Conservation (phyloP, 2,113 vertebrate genomes). For the Pseudopodoces humilis region DNA sequence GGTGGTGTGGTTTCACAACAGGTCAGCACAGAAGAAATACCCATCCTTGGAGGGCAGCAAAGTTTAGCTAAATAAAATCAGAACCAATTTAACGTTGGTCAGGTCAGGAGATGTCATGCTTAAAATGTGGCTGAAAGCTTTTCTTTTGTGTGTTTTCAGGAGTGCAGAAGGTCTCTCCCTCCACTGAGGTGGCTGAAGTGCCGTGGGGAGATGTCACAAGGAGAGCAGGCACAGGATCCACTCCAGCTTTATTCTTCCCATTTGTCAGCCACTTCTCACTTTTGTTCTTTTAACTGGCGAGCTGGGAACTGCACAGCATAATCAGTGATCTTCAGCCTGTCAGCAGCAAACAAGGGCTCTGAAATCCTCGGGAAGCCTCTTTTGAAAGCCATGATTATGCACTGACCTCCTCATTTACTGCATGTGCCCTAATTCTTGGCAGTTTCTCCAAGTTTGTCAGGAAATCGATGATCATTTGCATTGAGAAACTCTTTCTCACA, state of each 20-base stretch:
- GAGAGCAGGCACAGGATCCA: background rate
- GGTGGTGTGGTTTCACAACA: background rate
- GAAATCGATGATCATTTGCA: conserved; percentile 30
- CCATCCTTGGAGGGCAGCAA: background rate
- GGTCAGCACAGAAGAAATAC: background rate
- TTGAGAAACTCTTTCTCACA: background rate
- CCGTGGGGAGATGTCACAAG: background rate
- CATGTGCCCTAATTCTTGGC: background rate
- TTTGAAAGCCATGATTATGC: conserved; percentile 5
- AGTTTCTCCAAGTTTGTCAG: background rate
- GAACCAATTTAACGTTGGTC: fast-evolving
- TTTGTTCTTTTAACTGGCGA: background rate
- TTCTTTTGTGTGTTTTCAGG: background rate
- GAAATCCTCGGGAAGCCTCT: conserved; percentile 11
- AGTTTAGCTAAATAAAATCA: background rate
- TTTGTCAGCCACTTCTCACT: background rate
- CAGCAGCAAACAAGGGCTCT: conserved; percentile 5
- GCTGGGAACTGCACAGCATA: background rate
- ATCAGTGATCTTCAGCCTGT: background rate
- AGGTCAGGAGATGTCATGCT: background rate
- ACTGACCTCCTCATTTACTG: conserved; percentile 33
- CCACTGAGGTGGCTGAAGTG: background rate
- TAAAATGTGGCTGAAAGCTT: background rate
- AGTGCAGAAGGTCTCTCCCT: background rate
- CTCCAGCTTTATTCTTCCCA: background rate